Percentiles rank a stretch among this genome's conserved stretches.
Conservation (phyloP, 2,113 vertebrate genomes). For the Spermophilus dauricus region DNA sequence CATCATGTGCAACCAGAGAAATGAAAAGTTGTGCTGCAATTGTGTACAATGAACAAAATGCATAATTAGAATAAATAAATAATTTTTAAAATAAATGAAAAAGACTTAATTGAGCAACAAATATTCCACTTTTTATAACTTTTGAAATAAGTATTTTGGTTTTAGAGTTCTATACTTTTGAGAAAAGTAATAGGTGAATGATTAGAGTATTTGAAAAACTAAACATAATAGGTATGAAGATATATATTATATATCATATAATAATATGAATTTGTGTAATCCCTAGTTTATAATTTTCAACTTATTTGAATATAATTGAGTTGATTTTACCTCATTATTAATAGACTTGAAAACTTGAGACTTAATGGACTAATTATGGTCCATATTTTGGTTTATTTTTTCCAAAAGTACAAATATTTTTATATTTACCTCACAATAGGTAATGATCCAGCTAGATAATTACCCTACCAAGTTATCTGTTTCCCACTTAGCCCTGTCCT, state of each 20-base stretch:
- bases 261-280: neutral
- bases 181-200: neutral
- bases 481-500: fast-evolving
- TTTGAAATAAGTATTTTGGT: neutral
- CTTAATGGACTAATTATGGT: neutral
- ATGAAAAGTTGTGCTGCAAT: too few relatives aligned
- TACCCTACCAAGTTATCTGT: neutral
- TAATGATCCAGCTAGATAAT: neutral
- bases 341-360: neutral
- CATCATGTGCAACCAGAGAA: too few relatives aligned
- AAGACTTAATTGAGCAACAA: neutral
- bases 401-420: neutral
- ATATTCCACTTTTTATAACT: neutral
- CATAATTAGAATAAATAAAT: too few relatives aligned
- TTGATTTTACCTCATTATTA: neutral
- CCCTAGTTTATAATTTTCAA: neutral
- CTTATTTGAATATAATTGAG: neutral
- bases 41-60: too few relatives aligned
- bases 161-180: neutral
- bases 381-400: neutral
- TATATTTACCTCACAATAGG: neutral
- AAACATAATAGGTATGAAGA: neutral
- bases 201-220: neutral
- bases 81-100: too few relatives aligned
- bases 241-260: neutral